Evolutionary conservation across 2,888 invertebrate genomes (phyloP).

Genomic region (Phengaris alcon): DNA sequence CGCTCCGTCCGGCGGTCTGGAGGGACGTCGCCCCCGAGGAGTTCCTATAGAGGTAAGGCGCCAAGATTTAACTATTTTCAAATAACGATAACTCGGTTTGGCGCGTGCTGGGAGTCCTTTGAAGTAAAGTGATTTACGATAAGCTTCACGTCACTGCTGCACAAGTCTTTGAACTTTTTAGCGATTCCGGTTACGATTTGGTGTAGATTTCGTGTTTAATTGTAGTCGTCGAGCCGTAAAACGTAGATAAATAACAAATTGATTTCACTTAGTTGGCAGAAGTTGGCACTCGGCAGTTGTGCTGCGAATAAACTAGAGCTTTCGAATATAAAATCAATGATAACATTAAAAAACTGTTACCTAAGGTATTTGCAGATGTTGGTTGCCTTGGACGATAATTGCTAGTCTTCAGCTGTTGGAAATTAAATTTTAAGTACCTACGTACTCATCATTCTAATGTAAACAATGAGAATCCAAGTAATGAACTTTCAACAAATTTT

Average conservation of each 20-base stretch:
- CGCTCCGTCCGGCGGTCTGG: conserved; percentile 62
- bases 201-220: conserved; percentile 24
- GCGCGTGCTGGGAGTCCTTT: conserved; percentile 33
- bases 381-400: neutral
- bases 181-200: conserved; percentile 50
- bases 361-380: conserved; percentile 3
- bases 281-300: neutral
- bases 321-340: conserved; percentile 2
- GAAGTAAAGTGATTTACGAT: conserved; percentile 43
- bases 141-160: neutral
- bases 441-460: conserved; percentile 3
- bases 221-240: neutral
- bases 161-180: conserved; percentile 38
- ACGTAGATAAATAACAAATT: conserved; percentile 17
- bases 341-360: conserved; percentile 1
- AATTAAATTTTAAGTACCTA: conserved; percentile 14
- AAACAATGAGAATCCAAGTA: conserved; percentile 22
- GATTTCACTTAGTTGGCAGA: neutral
- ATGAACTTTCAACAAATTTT: neutral
- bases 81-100: conserved; percentile 29
- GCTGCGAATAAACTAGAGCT: neutral
- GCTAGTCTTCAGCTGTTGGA: conserved; percentile 19
- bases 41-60: conserved; percentile 65
- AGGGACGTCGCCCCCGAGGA: conserved; percentile 74
- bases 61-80: conserved; percentile 33